A percentile compares a stretch with the other conserved stretches of the same genome.
Evolutionary conservation across 2,888 invertebrate species (phyloP).

Genomic region (Saturnia pavonia): DNA sequence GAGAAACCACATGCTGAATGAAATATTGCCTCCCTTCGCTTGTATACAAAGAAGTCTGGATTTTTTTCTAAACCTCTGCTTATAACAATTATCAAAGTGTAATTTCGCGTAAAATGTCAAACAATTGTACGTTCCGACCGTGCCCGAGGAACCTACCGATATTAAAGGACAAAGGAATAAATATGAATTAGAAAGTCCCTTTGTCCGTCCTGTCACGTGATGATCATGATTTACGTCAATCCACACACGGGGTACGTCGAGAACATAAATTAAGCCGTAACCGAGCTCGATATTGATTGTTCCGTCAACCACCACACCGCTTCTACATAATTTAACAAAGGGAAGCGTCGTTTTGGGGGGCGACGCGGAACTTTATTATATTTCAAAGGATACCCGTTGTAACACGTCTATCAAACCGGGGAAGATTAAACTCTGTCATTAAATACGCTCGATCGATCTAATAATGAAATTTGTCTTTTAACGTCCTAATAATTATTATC

Average conservation of each 20-base stretch:
- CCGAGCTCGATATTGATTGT: slow-evolving; percentile 42
- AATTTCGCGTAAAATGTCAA: slow-evolving; percentile 64
- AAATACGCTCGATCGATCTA: slow-evolving; percentile 58
- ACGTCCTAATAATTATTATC: slow-evolving; percentile 59
- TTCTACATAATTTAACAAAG: slow-evolving; percentile 52
- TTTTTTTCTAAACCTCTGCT: slow-evolving; percentile 56
- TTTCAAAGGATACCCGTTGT: slow-evolving; percentile 53
- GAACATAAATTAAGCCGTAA: slow-evolving; percentile 55
- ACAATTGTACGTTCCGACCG: slow-evolving; percentile 49
- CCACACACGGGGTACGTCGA: slow-evolving; percentile 41
- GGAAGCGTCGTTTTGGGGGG: slow-evolving; percentile 34
- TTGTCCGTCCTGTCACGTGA: slow-evolving; percentile 54
- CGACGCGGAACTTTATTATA: slow-evolving; percentile 41
- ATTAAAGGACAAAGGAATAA: slow-evolving; percentile 55
- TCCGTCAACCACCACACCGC: slow-evolving; percentile 40
- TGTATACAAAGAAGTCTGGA: slow-evolving; percentile 57
- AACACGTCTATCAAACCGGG: slow-evolving; percentile 43
- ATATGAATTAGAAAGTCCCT: slow-evolving; percentile 51
- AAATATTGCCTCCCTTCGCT: slow-evolving; percentile 60
- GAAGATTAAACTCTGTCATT: slow-evolving; percentile 45
- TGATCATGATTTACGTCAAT: slow-evolving; percentile 67
- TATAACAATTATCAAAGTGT: slow-evolving; percentile 66
- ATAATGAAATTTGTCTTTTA: slow-evolving; percentile 55
- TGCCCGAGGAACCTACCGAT: slow-evolving; percentile 52
- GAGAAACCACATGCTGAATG: slow-evolving; percentile 64